Percentiles rank a stretch among this genome's conserved stretches.
Conservation (phyloP, 2,797 vertebrate genomes). For the Characodon lateralis region DNA sequence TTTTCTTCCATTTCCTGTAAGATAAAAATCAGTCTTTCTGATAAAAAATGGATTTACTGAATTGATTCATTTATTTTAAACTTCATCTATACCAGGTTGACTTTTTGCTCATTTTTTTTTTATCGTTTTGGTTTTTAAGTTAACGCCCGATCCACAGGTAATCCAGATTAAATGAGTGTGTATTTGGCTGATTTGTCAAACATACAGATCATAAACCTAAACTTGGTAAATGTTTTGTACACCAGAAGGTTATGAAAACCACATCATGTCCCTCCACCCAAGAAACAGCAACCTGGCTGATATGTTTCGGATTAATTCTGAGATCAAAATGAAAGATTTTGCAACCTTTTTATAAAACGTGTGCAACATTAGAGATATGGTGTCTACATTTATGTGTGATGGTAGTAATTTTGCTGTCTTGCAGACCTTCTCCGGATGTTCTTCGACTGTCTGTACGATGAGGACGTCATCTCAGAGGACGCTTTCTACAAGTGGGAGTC, state of each 20-base stretch:
- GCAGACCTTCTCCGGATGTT: conserved; percentile 96
- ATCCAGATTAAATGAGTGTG: neutral
- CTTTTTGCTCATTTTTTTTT: neutral
- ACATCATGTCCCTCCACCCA: neutral
- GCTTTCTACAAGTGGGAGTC: conserved; percentile 98
- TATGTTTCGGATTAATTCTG: neutral
- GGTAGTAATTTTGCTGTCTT: neutral
- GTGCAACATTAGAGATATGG: neutral
- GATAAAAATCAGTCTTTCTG: neutral
- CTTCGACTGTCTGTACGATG: conserved; percentile 97
- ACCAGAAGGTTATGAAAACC: neutral
- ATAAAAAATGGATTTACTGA: neutral
- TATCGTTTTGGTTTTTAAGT: neutral
- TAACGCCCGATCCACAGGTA: neutral
- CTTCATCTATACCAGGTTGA: neutral
- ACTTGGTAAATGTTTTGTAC: neutral
- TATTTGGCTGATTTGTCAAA: neutral
- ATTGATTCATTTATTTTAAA: neutral
- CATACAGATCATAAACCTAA: neutral
- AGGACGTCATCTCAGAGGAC: conserved; percentile 97
- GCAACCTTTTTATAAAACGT: neutral
- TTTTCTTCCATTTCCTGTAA: neutral
- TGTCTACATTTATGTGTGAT: neutral
- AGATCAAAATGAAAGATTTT: neutral
- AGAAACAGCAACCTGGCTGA: neutral